Conservation (phyloP, 1,140 invertebrate genomes). For the Macrobrachium rosenbergii region DNA sequence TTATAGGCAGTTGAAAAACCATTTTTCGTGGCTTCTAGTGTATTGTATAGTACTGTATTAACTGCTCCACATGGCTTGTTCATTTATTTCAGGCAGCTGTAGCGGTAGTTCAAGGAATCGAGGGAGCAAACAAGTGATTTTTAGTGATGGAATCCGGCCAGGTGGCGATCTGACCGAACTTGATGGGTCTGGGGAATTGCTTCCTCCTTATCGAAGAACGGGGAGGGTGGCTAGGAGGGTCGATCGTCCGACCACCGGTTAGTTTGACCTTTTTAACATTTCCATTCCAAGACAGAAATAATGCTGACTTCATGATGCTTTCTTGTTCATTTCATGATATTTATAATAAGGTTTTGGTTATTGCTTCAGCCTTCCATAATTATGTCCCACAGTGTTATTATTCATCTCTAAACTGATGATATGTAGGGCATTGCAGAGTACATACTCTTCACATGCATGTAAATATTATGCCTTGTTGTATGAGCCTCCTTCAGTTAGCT, state of each 20-base stretch:
- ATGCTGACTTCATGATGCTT: background rate
- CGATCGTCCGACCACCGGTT: slow-evolving; percentile 47
- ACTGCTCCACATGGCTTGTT: slow-evolving; percentile 8
- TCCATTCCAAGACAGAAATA: background rate
- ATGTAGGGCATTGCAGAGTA: no score
- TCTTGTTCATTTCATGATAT: slow-evolving; percentile 1
- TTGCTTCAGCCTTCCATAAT: no score
- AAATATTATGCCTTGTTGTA: no score
- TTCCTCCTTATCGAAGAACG: slow-evolving; percentile 49
- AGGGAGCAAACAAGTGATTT: slow-evolving; percentile 86
- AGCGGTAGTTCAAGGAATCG: slow-evolving; percentile 68
- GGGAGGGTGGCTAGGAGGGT: slow-evolving; percentile 53
- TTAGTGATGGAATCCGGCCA: slow-evolving; percentile 91
- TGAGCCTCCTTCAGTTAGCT: no score
- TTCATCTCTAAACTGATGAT: no score
- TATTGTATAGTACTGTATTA: slow-evolving; percentile 4
- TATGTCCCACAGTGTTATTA: no score
- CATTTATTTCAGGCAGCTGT: slow-evolving; percentile 54
- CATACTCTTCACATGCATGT: no score
- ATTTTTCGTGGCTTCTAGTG: background rate
- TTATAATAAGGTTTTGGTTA: background rate
- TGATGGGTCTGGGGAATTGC: slow-evolving; percentile 72
- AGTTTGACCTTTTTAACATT: slow-evolving; percentile 19
- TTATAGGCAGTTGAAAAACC: background rate
- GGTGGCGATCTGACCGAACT: slow-evolving; percentile 89